Conservation (phyloP, 2,113 vertebrate species). For the Balaeniceps rex region DNA sequence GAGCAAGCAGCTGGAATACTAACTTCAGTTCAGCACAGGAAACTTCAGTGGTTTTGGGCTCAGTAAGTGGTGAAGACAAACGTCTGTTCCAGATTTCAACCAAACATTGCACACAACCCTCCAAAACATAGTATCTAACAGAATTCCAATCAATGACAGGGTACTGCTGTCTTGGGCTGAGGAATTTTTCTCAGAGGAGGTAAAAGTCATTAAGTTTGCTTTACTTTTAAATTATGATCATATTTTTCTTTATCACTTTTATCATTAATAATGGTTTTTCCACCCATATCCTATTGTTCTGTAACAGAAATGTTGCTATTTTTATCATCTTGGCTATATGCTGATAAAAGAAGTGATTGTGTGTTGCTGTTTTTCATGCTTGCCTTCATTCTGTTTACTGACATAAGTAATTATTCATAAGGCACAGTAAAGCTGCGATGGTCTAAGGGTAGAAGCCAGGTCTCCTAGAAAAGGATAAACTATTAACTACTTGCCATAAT, state of each 20-base stretch:
- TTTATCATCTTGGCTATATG: neutral
- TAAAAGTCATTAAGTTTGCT: neutral
- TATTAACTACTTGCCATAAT: neutral
- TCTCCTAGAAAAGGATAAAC: neutral
- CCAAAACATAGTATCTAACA: accelerated
- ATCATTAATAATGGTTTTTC: neutral
- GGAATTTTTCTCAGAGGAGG: neutral
- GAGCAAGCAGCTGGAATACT: neutral
- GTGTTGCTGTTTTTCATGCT: neutral
- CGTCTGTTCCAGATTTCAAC: neutral
- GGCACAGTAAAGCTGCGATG: neutral
- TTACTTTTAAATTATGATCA: neutral
- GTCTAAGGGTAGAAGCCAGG: neutral
- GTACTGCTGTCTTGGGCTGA: neutral
- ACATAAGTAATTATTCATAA: neutral
- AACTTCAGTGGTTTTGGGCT: neutral
- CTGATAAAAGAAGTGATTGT: neutral
- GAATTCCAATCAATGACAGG: neutral
- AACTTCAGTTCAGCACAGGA: neutral
- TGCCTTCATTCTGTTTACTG: neutral
- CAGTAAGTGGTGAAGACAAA: neutral
- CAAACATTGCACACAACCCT: neutral
- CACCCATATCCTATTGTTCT: neutral
- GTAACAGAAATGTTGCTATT: neutral
- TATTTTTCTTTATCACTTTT: neutral